Evolutionary conservation across 1,140 invertebrate species (phyloP), one percentile per base, ranked within the genome.

Genomic region (Pseudomyrmex pallidus): DNA sequence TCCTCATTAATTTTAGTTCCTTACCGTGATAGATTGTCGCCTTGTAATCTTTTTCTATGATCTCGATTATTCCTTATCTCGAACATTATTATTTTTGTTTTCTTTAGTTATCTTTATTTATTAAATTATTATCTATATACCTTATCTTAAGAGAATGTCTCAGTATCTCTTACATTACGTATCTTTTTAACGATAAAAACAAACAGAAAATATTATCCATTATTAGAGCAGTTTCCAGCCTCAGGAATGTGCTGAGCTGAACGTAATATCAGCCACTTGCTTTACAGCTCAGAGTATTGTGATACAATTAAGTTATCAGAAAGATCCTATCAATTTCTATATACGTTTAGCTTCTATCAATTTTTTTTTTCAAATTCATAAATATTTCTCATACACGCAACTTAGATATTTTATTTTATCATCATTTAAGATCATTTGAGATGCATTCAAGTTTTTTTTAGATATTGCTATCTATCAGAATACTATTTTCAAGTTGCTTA

Each of bases 191-290:
- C 5, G 35, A 35, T 35, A 35, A 35, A 35, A 35, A 35, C 35
- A 25, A 46, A 64, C 20, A 54, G 4, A 0, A n/a, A 44, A 64
- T 44, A 12, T 70, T 63, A 12, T 67, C 4, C 20, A 35, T 25
- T 22, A 3, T 2, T 13, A 13, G 10, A 13, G 10, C 10, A 22
- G 15, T 68, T 5, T 35, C 35, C 13, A 46, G 44, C 1, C 7
- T 68, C 20, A 57, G 44, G 20, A 67, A 57, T 67, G 20, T 25
- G 64, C 20, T 48, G 46, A 59, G 20, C 12, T 61, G n/a, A 78
- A 68, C 7, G 3, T 50, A 25, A 61, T 59, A 3, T 15, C 20
- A 74, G 44, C n/a, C 15, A 56, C 15, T 67, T 62, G 44, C 44
- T 20, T 66, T n/a, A 7, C 12, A 52, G 22, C 10, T 35, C 17